Base-by-base conservation (phyloP, 1,140 invertebrate genomes). In the Caenorhabditis briggsae region DNA sequence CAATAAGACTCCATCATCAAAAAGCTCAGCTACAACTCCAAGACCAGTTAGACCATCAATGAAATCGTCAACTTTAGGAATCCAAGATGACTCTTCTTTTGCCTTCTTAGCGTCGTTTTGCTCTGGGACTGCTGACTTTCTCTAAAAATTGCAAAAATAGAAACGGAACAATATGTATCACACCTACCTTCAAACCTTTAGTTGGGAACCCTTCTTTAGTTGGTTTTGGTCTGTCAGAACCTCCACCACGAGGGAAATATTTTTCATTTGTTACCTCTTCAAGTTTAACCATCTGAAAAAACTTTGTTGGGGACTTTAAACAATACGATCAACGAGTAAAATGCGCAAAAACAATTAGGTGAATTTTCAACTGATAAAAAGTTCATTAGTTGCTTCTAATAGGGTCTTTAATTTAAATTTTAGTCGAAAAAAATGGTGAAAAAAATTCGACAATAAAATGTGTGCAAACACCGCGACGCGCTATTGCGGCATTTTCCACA, bases 201-300 rank as follows among this genome's bases (percentile, higher is more conserved):
- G 48, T 78, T 3, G 20, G 11, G 41, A 78, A n/a, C 0, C 20
- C 70, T 12, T 50, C 50, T 6, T 78, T 65, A 0, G 20, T 14
- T 25, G 61, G 23, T 33, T 65, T 78, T 16, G 70, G 46, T n/a
- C 50, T 78, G 2, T 78, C 70, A 48, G 70, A 78, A 53, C 70
- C 70, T 20, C 70, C 70, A 78, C 70, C 70, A 78, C 70, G 70
- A 12, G 70, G 70, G 23, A 78, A 78, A 53, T 50, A 78, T 46
- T 78, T 78, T 53, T 78, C 70, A 53, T 78, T 78, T 48, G 70
- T 50, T 78, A 53, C 70, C 70, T 78, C 70, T 11, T 78, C 70
- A 50, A 78, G 43, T 78, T 78, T 78, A 78, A 48, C 70, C 70
- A 78, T 78, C 70, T 78, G 70, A 50, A 65, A 78, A 70, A 33